Conservation (phyloP, 2,888 invertebrate genomes). For the Eupithecia vulgata region DNA sequence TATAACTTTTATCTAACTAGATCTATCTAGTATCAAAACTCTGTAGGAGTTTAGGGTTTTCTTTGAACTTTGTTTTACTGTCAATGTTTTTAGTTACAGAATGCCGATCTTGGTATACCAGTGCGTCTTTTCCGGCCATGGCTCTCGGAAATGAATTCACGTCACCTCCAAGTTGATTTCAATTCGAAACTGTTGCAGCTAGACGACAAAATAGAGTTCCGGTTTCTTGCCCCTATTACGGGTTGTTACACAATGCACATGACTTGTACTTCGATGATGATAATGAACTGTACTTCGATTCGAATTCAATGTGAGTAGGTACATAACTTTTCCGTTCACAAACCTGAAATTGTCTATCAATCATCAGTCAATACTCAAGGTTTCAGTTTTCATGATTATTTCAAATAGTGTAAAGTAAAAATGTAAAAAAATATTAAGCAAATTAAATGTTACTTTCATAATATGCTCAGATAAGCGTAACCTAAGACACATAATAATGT, state of each 20-base stretch:
- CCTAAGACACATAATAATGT: too few species aligned
- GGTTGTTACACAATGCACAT: not conserved
- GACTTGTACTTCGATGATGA: not conserved
- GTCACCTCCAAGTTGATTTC: constrained; percentile 36
- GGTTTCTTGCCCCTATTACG: constrained; percentile 3
- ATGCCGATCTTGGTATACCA: not conserved
- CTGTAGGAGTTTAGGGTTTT: not conserved
- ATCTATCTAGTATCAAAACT: not conserved
- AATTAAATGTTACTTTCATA: too few species aligned
- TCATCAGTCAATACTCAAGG: too few species aligned
- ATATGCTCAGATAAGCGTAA: too few species aligned
- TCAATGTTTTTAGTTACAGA: not conserved
- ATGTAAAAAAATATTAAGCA: too few species aligned
- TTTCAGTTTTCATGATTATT: too few species aligned
- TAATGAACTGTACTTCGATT: too few species aligned
- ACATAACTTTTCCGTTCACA: too few species aligned
- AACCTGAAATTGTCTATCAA: too few species aligned
- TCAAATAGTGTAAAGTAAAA: too few species aligned
- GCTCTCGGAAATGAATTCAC: constrained; percentile 39
- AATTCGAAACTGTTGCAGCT: constrained; percentile 27
- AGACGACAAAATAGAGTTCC: constrained; percentile 15
- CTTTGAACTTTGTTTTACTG: not conserved
- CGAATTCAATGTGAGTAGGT: too few species aligned
- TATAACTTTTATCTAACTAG: too few species aligned
- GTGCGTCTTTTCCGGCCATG: constrained; percentile 35